Percentiles rank a stretch among this genome's conserved stretches.
Evolutionary conservation across 1,140 invertebrate species (phyloP).

Genomic region (Plodia interpunctella): DNA sequence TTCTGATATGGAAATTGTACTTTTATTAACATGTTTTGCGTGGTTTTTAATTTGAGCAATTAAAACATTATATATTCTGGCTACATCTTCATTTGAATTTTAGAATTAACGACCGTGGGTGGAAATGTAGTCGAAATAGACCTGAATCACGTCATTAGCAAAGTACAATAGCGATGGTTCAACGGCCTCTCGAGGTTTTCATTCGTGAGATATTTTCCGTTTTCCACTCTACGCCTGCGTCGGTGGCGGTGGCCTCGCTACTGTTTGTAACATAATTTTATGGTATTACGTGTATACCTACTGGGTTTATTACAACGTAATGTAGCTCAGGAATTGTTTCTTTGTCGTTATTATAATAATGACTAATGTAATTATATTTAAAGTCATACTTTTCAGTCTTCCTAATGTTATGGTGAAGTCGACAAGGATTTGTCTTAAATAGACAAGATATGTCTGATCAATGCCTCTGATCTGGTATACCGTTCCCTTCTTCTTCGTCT

Average conservation of each 20-base stretch:
- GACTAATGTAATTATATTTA: too few relatives aligned
- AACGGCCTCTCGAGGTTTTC: constrained; percentile 48
- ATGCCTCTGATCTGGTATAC: too few relatives aligned
- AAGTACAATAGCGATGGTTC: constrained; percentile 40
- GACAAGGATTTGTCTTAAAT: too few relatives aligned
- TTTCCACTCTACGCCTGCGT: constrained; percentile 41
- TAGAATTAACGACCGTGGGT: constrained; percentile 28
- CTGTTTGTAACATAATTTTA: constrained; percentile 11
- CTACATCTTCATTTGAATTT: constrained; percentile 2
- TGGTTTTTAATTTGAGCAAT: neutral
- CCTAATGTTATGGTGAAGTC: too few relatives aligned
- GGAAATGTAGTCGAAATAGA: constrained; percentile 8
- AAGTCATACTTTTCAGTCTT: too few relatives aligned
- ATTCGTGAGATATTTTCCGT: constrained; percentile 46
- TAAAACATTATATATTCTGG: constrained; percentile 2
- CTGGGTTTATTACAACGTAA: neutral
- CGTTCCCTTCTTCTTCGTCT: too few relatives aligned
- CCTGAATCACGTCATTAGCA: constrained; percentile 34
- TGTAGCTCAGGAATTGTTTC: neutral
- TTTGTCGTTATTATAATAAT: neutral
- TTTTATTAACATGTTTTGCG: neutral
- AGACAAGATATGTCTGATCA: too few relatives aligned
- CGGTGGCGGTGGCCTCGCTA: constrained; percentile 20
- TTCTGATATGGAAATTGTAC: neutral
- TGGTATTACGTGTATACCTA: neutral